Conservation (phyloP, 2,797 vertebrate species). For the Mormyrus proboscirostris region DNA sequence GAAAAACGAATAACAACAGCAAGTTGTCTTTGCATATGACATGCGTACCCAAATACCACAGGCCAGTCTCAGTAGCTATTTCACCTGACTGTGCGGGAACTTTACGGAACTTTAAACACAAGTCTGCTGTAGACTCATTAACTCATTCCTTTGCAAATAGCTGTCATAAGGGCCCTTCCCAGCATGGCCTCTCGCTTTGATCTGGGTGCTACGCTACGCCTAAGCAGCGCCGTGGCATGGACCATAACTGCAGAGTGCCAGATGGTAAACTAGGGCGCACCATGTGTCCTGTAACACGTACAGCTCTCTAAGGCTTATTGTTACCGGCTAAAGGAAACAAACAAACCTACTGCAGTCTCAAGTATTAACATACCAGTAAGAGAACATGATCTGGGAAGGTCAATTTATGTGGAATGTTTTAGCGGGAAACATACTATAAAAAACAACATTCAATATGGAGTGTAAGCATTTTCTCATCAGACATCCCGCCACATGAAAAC, state of each 20-base stretch:
- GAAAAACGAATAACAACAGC: not conserved
- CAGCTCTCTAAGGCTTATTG: not conserved
- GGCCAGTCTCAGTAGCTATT: not conserved
- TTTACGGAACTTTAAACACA: not conserved
- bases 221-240: not conserved
- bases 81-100: not conserved
- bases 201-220: not conserved
- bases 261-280: not conserved
- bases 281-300: not conserved
- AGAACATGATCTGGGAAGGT: not conserved
- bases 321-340: not conserved
- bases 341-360: not conserved
- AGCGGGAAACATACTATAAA: not conserved
- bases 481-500: not conserved
- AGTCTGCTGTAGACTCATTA: not conserved
- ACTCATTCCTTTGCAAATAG: conserved; percentile 2
- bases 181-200: not conserved
- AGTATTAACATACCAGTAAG: not conserved
- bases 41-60: not conserved
- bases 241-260: not conserved
- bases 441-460: not conserved
- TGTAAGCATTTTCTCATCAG: not conserved
- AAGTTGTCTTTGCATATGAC: not conserved
- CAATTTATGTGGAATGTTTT: not conserved
- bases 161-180: conserved; percentile 3